These are phyloP conservation scores for Silurus aristotelis DNA, from an alignment of 2,797 vertebrate genomes.

Conservation along the genomic window DNA sequence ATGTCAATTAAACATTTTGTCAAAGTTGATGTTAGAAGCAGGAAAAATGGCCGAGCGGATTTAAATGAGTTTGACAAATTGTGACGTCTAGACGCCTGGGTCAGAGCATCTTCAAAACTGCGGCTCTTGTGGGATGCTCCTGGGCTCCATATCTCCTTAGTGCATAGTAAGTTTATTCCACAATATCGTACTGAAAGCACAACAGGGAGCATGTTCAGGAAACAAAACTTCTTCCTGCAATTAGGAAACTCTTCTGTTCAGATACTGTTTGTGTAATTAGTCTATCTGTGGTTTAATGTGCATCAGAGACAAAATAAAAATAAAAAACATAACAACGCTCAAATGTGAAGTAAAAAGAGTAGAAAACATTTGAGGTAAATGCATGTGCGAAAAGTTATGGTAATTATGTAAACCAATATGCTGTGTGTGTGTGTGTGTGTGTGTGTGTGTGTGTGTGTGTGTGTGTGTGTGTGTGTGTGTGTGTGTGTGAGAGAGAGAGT, in stretches of 20 bases:
- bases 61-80: too few relatives aligned
- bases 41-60: too few relatives aligned
- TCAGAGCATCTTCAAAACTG: too few relatives aligned
- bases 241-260: not conserved
- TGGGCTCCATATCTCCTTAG: too few relatives aligned
- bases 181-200: not conserved
- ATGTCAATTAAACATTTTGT: too few relatives aligned
- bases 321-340: not conserved
- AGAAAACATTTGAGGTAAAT: not conserved
- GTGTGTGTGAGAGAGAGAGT: not conserved
- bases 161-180: too few relatives aligned
- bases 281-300: not conserved
- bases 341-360: not conserved
- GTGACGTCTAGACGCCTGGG: too few relatives aligned
- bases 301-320: too few relatives aligned
- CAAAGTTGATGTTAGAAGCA: too few relatives aligned
- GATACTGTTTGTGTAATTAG: not conserved
- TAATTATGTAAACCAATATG: not conserved
- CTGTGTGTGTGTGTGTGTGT: not conserved
- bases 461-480: not conserved
- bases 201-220: not conserved
- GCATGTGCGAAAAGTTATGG: not conserved
- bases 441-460: not conserved
- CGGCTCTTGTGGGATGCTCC: too few relatives aligned
- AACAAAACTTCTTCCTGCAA: not conserved